A percentile compares a stretch with the other conserved stretches of the same genome.
Conservation (phyloP, 2,113 vertebrate species). For the Cichladusa arquata region DNA sequence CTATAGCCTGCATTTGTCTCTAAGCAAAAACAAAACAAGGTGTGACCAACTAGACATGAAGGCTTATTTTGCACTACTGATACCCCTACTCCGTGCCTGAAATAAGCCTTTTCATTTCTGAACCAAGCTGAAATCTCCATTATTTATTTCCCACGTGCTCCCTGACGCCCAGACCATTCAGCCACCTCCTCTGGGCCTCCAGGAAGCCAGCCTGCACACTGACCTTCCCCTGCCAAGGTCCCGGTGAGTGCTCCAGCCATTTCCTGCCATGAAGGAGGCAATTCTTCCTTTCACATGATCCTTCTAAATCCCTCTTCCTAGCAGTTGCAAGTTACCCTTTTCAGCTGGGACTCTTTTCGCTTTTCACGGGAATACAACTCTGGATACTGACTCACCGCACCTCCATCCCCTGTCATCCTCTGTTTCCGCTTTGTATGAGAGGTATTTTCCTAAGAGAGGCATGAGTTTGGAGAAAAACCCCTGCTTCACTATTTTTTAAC, state of each 20-base stretch:
- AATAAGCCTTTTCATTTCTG: background rate
- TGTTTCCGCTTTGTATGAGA: background rate
- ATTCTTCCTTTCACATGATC: slow-evolving; percentile 15
- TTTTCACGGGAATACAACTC: background rate
- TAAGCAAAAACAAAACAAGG: background rate
- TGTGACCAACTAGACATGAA: background rate
- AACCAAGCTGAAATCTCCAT: background rate
- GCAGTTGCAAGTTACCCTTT: background rate
- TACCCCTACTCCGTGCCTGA: background rate
- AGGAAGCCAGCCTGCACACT: background rate
- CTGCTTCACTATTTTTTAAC: background rate
- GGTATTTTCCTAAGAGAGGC: slow-evolving; percentile 11
- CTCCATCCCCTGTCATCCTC: background rate
- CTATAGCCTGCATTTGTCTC: background rate
- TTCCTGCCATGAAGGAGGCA: background rate
- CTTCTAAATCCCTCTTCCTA: background rate
- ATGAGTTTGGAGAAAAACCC: background rate
- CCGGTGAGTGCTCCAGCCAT: background rate
- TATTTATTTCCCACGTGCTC: background rate
- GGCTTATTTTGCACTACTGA: background rate
- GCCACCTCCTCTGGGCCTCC: background rate
- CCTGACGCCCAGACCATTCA: accelerated
- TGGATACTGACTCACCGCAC: slow-evolving; percentile 1
- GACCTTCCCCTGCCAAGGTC: background rate
- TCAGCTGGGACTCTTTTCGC: background rate